phyloP scores from a whole-genome alignment of 2,113 vertebrate species.

The Glaucidium brasilianum region DNA sequence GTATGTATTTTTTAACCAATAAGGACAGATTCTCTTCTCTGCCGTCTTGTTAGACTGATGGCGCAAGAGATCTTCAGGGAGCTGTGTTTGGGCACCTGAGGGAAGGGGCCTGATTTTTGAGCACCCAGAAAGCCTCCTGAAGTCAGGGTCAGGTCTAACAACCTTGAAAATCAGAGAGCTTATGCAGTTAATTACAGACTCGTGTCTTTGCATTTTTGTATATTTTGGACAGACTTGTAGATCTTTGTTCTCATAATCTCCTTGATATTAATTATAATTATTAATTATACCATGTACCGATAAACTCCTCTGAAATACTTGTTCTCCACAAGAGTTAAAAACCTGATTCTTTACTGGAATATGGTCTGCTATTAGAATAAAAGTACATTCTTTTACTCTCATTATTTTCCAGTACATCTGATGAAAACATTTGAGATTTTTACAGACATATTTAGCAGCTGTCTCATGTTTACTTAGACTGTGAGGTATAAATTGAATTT shows the following conservation, averaged over 20 bases:
- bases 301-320: neutral
- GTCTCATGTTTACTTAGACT: constrained; percentile 7
- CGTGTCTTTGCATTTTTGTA: neutral
- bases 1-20: neutral
- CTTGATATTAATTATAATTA: neutral
- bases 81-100: neutral
- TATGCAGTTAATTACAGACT: neutral
- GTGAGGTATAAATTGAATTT: constrained; percentile 6
- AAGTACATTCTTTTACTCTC: neutral
- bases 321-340: neutral
- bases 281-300: neutral
- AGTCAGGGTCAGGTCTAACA: neutral
- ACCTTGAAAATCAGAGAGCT: neutral
- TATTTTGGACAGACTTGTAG: neutral
- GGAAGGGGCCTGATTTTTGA: neutral
- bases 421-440: constrained; percentile 36
- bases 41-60: neutral
- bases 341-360: neutral
- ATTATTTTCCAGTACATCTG: constrained; percentile 33
- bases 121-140: neutral
- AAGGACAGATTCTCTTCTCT: neutral
- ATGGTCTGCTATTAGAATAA: neutral
- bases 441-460: constrained; percentile 21
- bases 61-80: neutral
- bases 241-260: neutral